These are phyloP conservation scores for Hypomecis punctinalis DNA, from an alignment of 2,888 invertebrate genomes.

Conservation along the genomic window DNA sequence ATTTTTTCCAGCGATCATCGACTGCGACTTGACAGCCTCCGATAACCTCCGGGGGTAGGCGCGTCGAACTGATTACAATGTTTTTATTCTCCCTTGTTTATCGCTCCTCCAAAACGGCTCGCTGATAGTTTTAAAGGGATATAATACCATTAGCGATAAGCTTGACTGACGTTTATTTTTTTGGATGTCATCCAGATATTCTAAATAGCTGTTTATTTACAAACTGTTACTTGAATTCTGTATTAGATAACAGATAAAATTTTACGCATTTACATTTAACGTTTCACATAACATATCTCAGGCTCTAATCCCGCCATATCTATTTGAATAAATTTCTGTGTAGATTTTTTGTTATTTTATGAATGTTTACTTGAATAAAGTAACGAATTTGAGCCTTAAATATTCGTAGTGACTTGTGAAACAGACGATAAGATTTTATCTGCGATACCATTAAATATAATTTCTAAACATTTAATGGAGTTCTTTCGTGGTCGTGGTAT, in stretches of 20 bases:
- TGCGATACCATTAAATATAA: constrained; percentile 23
- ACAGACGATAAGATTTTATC: constrained; percentile 31
- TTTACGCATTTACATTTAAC: constrained; percentile 29
- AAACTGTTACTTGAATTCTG: constrained; percentile 36
- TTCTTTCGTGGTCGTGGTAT: constrained; percentile 29
- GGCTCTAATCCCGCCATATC: constrained; percentile 26
- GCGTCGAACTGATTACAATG: constrained; percentile 60
- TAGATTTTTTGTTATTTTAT: constrained; percentile 28
- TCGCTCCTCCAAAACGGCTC: constrained; percentile 50
- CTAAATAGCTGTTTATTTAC: constrained; percentile 45
- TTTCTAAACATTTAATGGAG: constrained; percentile 24
- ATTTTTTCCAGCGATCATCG: constrained; percentile 37
- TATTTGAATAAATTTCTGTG: constrained; percentile 28
- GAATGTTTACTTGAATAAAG: constrained; percentile 32
- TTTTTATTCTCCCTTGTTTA: constrained; percentile 54
- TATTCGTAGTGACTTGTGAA: constrained; percentile 26
- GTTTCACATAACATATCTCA: constrained; percentile 30
- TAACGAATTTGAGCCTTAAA: constrained; percentile 22
- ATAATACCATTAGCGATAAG: constrained; percentile 56
- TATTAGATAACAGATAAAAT: constrained; percentile 36
- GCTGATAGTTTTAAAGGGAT: constrained; percentile 58
- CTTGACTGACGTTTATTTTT: constrained; percentile 49
- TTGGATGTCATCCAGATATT: constrained; percentile 45
- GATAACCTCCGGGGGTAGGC: constrained; percentile 56
- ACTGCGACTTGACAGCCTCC: constrained; percentile 33